Conservation (phyloP, 2,888 invertebrate genomes). For the Herminia tarsipennalis region DNA sequence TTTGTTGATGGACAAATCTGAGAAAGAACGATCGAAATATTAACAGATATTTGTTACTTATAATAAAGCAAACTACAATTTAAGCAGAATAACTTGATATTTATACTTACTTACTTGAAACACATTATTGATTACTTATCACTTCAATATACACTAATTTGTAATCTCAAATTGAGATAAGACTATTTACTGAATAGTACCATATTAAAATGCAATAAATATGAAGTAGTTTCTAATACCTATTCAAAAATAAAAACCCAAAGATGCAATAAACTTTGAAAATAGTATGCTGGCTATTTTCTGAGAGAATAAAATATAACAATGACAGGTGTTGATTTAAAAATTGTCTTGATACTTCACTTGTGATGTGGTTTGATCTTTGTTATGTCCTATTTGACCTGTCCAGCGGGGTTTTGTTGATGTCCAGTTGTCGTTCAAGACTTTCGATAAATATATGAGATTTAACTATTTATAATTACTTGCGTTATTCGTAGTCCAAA, state of each 20-base stretch:
- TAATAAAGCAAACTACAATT: not conserved
- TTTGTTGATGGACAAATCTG: constrained; percentile 7
- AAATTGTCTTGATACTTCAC: no score
- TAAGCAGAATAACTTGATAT: not conserved
- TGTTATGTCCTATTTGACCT: not conserved
- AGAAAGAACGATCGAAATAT: not conserved
- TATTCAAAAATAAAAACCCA: not conserved
- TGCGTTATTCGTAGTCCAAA: not conserved
- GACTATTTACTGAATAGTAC: no score
- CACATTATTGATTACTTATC: not conserved
- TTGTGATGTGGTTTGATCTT: not conserved
- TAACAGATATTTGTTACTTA: no score
- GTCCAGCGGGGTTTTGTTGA: not conserved
- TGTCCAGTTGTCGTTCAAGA: not conserved
- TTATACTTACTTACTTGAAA: constrained; percentile 4
- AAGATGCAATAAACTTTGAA: constrained; percentile 7
- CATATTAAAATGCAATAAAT: no score
- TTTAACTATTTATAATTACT: not conserved
- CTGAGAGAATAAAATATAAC: no score
- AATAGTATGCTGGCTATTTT: no score
- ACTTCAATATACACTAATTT: not conserved
- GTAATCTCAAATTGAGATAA: not conserved
- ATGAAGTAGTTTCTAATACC: no score
- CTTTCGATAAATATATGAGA: not conserved
- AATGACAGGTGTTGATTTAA: no score